A percentile compares a stretch with the other conserved stretches of the same genome.
phyloP scores from a whole-genome alignment of 1,140 invertebrate species.

The Drosophila bifasciata region DNA sequence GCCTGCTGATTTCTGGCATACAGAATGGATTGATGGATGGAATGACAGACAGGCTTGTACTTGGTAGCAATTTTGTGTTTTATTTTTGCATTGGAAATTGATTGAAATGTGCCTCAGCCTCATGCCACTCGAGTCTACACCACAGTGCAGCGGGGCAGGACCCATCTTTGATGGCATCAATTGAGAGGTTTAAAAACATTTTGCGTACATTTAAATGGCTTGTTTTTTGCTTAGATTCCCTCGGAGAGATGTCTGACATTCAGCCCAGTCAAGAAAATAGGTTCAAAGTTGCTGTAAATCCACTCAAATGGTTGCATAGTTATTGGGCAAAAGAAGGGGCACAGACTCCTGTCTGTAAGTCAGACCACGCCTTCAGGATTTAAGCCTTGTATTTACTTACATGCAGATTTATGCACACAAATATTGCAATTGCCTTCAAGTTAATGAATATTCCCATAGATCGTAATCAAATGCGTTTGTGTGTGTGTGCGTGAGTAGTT shows the following conservation, averaged over 20 bases:
- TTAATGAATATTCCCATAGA: constrained; percentile 37
- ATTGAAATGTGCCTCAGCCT: constrained; percentile 49
- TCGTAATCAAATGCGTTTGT: too few relatives aligned
- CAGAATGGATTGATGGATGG: constrained; percentile 46
- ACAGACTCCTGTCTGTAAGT: constrained; percentile 2
- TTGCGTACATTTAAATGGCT: constrained; percentile 5
- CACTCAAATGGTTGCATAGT: constrained; percentile 1
- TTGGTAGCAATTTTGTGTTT: constrained; percentile 37
- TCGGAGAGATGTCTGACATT: constrained; percentile 20
- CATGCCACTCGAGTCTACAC: too few relatives aligned
- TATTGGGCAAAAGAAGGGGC: constrained; percentile 20
- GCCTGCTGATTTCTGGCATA: constrained; percentile 18
- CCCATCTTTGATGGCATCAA: constrained; percentile 12
- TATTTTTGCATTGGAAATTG: constrained; percentile 44
- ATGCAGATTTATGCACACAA: background rate
- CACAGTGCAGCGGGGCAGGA: too few relatives aligned
- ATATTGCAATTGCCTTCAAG: constrained; percentile 29
- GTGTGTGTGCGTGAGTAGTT: constrained; percentile 22
- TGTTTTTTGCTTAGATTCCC: constrained; percentile 1
- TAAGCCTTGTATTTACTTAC: constrained; percentile 6
- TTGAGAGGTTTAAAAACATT: constrained; percentile 30
- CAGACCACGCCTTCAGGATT: constrained; percentile 20
- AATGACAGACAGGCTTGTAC: constrained; percentile 31
- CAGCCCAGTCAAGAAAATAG: constrained; percentile 17
- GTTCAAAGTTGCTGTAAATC: constrained; percentile 30